phyloP scores from a whole-genome alignment of 2,797 vertebrate species.

The Rhyacichthys aspro region DNA sequence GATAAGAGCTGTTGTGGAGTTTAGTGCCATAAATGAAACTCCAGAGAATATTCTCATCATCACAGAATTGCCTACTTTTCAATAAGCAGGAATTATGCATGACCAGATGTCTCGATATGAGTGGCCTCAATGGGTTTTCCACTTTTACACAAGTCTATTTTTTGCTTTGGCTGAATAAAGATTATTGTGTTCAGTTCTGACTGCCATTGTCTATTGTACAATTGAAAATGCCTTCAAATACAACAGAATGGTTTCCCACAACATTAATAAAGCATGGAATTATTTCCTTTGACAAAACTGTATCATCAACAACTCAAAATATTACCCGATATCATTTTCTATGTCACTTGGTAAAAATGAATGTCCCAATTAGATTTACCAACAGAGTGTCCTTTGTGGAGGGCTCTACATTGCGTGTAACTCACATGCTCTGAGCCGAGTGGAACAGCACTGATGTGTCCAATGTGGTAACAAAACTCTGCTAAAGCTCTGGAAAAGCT shows the following conservation, averaged over 20 bases:
- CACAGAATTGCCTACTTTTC: conserved; percentile 68
- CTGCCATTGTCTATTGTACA: conserved; percentile 49
- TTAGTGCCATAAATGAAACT: conserved; percentile 68
- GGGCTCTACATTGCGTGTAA: conserved; percentile 16
- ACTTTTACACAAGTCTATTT: conserved; percentile 36
- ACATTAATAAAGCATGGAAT: no score
- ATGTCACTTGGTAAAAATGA: conserved; percentile 30
- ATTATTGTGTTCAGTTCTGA: conserved; percentile 24
- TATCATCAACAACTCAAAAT: neutral
- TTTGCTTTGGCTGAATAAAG: conserved; percentile 41
- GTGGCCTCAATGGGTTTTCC: conserved; percentile 44
- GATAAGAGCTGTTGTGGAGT: conserved; percentile 69
- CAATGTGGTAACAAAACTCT: conserved; percentile 26
- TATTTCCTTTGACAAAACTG: no score
- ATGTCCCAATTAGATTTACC: conserved; percentile 17
- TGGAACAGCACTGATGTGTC: conserved; percentile 32
- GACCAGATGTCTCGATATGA: conserved; percentile 76
- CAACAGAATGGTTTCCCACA: no score
- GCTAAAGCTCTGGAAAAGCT: conserved; percentile 46
- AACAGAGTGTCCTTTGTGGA: conserved; percentile 43
- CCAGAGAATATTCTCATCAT: conserved; percentile 69
- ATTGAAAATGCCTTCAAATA: conserved; percentile 38
- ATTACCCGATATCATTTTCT: conserved; percentile 18
- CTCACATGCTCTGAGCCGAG: conserved; percentile 36
- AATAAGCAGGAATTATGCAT: conserved; percentile 79